Base-by-base conservation (phyloP, 2,888 invertebrate genomes). In the Zaprionus obscuricornis region DNA sequence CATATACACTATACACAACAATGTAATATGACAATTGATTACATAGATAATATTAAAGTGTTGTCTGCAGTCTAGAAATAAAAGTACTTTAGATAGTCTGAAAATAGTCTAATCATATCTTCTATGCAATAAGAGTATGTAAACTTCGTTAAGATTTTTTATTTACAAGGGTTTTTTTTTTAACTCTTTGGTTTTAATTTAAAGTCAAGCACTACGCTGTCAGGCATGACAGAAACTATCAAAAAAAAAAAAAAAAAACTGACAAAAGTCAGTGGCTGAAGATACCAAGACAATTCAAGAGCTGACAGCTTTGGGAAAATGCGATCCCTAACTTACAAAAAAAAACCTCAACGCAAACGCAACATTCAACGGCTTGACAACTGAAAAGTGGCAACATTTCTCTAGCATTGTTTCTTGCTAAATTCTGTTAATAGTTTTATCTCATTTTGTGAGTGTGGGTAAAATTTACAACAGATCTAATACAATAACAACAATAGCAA, bases 341-440 rank as follows among this genome's bases (percentile, higher is more conserved):
- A 34, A 17, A 54, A 71, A 82, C 60, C 75, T 66, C 51, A 10
- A 11, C 34, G 13, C 20, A 29, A 7, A 3, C 5, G 5, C 8
- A 6, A 5, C 5, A 8, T 24, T 5, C 5, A 5, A 29, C 5
- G 10, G 22, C 45, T 70, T 77, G 78, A 84, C 78, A 85, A 47
- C 77, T 85, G 78, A 86, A 81, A 74, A 86, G 81, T 85, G 79
- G 71, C 57, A 83, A 86, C 79, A 81, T 85, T 86, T 77, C 83
- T 81, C 67, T 64, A 49, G 45, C 77, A 82, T 86, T 82, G 66
- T 82, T 65, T n/a, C 58, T 82, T 83, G 79, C 83, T 85, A 86
- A 86, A 82, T 87, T 88, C 86, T 85, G 74, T 78, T 86, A 88
- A 88, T 83, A 81, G 86, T 85, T 81, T 87, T 85, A 87, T 86